Percentiles rank a stretch among this genome's conserved stretches.
These are phyloP conservation scores for Agonopterix heracliana DNA, from an alignment of 2,888 invertebrate genomes.

Conservation along the genomic window DNA sequence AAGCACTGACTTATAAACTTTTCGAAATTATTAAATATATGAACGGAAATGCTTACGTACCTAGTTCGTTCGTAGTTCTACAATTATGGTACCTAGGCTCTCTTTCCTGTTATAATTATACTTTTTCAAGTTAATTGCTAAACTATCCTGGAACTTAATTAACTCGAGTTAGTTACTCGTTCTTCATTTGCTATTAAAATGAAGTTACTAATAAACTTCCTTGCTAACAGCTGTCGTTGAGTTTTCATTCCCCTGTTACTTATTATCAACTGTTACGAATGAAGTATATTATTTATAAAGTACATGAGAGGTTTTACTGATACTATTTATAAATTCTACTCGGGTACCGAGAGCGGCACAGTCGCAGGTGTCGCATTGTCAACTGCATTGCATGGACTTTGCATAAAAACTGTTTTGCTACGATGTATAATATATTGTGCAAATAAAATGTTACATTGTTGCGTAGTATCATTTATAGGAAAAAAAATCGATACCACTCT, in stretches of 20 bases:
- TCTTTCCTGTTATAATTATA: neutral
- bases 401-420: slow-evolving; percentile 53
- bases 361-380: slow-evolving; percentile 63
- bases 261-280: neutral
- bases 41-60: too few relatives aligned
- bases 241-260: slow-evolving; percentile 1
- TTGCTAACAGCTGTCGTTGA: slow-evolving; percentile 11
- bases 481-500: too few relatives aligned
- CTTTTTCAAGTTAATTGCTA: neutral
- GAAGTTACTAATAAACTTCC: slow-evolving; percentile 5
- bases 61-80: too few relatives aligned
- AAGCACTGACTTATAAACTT: too few relatives aligned
- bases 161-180: neutral
- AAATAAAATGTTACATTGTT: slow-evolving; percentile 2
- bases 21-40: too few relatives aligned
- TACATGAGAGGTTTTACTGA: slow-evolving; percentile 21
- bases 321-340: slow-evolving; percentile 58
- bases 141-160: neutral
- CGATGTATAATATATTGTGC: neutral
- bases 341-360: slow-evolving; percentile 49
- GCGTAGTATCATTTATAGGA: neutral
- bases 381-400: slow-evolving; percentile 58
- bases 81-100: neutral
- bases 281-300: too few relatives aligned
- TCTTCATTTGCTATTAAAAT: slow-evolving; percentile 4